Conservation (phyloP, 2,888 invertebrate species). For the Euproctis similis region DNA sequence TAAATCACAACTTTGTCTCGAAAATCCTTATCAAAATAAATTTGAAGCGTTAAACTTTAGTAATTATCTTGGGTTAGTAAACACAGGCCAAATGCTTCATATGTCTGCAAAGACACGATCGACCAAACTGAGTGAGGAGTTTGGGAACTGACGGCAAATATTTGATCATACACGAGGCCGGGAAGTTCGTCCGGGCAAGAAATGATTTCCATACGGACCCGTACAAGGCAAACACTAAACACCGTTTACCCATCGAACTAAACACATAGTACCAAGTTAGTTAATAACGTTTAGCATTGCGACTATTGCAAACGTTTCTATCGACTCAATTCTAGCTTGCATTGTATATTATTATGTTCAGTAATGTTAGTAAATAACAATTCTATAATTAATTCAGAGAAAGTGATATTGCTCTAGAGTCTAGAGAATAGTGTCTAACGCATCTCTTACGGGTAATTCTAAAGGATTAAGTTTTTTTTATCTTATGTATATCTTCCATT, state of each 20-base stretch:
- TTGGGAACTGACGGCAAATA: constrained; percentile 59
- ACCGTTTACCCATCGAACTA: constrained; percentile 59
- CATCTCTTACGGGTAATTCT: no score
- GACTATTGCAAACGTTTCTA: constrained; percentile 48
- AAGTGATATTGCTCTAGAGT: no score
- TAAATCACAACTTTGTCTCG: constrained; percentile 6
- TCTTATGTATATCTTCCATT: no score
- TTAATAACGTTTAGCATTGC: constrained; percentile 69
- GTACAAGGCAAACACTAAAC: constrained; percentile 51
- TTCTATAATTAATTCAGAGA: no score
- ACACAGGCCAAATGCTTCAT: constrained; percentile 41
- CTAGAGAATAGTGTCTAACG: no score
- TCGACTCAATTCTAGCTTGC: constrained; percentile 34
- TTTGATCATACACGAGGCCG: constrained; percentile 58
- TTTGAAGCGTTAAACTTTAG: constrained; percentile 29
- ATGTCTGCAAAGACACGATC: constrained; percentile 54
- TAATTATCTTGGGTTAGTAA: constrained; percentile 39
- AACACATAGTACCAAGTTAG: constrained; percentile 65
- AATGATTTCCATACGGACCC: constrained; percentile 67
- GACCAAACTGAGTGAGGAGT: constrained; percentile 44
- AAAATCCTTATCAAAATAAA: constrained; percentile 17
- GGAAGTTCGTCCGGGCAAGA: constrained; percentile 61
- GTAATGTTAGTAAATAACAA: no score
- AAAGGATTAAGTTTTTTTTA: no score
- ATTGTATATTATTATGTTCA: constrained; percentile 36